A percentile compares a stretch with the other conserved stretches of the same genome.
Evolutionary conservation across 2,888 invertebrate species (phyloP).

Genomic region (Bellardia pandia): DNA sequence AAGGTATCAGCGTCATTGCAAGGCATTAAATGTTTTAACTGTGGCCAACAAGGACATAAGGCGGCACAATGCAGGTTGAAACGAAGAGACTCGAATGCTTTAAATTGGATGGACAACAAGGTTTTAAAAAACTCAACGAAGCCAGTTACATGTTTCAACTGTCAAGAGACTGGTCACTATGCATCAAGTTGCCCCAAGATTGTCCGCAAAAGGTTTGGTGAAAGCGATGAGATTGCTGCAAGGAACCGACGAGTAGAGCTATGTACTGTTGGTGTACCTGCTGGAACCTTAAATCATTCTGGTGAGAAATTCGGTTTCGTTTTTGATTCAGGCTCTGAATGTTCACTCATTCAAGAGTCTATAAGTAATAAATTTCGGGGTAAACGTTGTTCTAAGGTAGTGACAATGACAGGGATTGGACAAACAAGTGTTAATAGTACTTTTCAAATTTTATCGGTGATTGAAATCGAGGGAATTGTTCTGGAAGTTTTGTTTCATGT

Average conservation of each 20-base stretch:
- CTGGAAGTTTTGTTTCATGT: constrained; percentile 1
- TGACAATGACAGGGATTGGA: not conserved
- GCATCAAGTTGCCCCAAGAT: constrained; percentile 9
- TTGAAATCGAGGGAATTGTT: not conserved
- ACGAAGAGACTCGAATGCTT: not conserved
- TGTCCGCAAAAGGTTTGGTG: constrained; percentile 6
- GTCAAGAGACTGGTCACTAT: not conserved
- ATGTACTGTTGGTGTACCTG: too few species aligned
- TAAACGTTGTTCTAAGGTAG: not conserved
- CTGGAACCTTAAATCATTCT: too few species aligned
- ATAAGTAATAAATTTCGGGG: not conserved
- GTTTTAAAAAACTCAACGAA: not conserved
- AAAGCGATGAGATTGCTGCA: not conserved
- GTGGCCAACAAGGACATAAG: constrained; percentile 23
- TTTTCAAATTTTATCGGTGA: not conserved
- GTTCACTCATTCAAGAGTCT: constrained; percentile 21
- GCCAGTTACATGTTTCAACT: too few species aligned
- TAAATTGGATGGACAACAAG: constrained; percentile 9
- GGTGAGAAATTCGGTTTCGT: not conserved
- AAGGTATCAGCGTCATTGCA: constrained; percentile 14
- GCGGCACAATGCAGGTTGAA: constrained; percentile 11
- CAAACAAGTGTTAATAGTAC: constrained; percentile 3
- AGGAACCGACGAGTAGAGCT: too few species aligned
- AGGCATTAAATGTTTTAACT: constrained; percentile 15
- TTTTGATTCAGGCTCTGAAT: constrained; percentile 13